Percentiles rank a stretch among this genome's conserved stretches.
phyloP scores from a whole-genome alignment of 2,797 vertebrate species.

The Pangasius mekongensis region DNA sequence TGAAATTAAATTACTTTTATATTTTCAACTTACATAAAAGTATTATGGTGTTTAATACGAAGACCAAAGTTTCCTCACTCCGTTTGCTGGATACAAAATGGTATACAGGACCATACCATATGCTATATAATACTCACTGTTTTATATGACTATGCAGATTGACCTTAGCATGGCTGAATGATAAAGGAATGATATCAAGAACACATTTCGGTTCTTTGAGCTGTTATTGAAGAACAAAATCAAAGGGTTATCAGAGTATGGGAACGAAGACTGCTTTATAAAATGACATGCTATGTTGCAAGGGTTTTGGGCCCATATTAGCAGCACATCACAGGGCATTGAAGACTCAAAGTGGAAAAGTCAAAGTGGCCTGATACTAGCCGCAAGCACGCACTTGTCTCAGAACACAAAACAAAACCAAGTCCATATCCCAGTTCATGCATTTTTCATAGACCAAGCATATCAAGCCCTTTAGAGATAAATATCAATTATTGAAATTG shows the following conservation, averaged over 20 bases:
- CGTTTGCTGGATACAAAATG: neutral
- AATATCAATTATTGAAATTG: slow-evolving; percentile 86
- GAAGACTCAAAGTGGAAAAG: slow-evolving; percentile 77
- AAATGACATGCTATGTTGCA: slow-evolving; percentile 72
- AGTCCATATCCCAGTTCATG: slow-evolving; percentile 75
- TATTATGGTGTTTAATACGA: neutral
- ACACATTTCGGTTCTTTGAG: slow-evolving; percentile 75
- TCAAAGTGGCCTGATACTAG: slow-evolving; percentile 82
- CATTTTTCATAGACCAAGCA: slow-evolving; percentile 78
- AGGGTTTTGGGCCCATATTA: slow-evolving; percentile 73
- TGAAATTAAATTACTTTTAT: slow-evolving; percentile 57
- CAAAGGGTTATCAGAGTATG: slow-evolving; percentile 69
- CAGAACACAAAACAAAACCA: slow-evolving; percentile 79
- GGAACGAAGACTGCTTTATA: slow-evolving; percentile 66
- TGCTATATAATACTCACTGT: slow-evolving; percentile 36
- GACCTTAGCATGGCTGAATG: slow-evolving; percentile 64
- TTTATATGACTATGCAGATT: slow-evolving; percentile 20
- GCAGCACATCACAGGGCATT: slow-evolving; percentile 78
- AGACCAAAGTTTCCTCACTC: neutral
- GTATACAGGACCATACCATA: slow-evolving; percentile 35
- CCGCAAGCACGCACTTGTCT: slow-evolving; percentile 76
- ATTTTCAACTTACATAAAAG: neutral
- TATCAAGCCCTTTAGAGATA: slow-evolving; percentile 77
- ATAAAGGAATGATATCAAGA: slow-evolving; percentile 55
- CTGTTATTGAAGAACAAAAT: slow-evolving; percentile 71